Base-by-base conservation (phyloP, 1,140 invertebrate genomes). In the Drosophila parvula region DNA sequence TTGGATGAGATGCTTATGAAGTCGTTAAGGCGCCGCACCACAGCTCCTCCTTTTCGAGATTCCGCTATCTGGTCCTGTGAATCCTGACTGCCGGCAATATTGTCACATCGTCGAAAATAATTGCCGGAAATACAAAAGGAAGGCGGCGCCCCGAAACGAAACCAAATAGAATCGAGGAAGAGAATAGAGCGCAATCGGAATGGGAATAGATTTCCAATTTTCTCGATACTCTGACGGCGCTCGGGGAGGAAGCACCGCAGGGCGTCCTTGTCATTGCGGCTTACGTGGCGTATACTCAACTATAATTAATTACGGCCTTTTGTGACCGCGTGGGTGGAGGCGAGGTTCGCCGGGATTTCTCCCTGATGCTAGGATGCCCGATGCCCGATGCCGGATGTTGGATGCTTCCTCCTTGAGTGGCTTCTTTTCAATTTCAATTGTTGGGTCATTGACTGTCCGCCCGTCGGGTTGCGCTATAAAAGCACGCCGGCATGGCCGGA, bases 101-200 rank as follows among this genome's bases (percentile, higher is more conserved):
- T 82, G 79, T 82, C 83, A 88, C 77, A 89, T 88, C 83, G 68
- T 86, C 71, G 79, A 86, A 88, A 86, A 86, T 88, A 88, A 88
- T 88, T 88, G 83, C 77, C 83, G 80, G 84, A 88, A 84, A 88
- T 89, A 89, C 84, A 88, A 88, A 88, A 78, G 80, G 77, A 89
- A 89, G 68, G 51, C 63, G 61, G 57, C 67, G 51, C 56, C 48
- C 51, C 18, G 18, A 88, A 88, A 80, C 67, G 73, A 79, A 79
- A 83, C 79, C 69, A 68, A 88, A 80, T 79, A 40, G 69, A 73
- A 74, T 78, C n/a, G 70, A 69, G 62, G 78, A 68, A 58, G 64
- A 67, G 67, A 63, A 63, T 30, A 67, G 3, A 40, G 50, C 30
- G 62, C 34, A 34, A 16, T 51, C 38, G 45, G 34, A 71, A 71